Evolutionary conservation across 2,888 invertebrate species (phyloP), one percentile per base, ranked within the genome.

Genomic region (Idaea aversata): DNA sequence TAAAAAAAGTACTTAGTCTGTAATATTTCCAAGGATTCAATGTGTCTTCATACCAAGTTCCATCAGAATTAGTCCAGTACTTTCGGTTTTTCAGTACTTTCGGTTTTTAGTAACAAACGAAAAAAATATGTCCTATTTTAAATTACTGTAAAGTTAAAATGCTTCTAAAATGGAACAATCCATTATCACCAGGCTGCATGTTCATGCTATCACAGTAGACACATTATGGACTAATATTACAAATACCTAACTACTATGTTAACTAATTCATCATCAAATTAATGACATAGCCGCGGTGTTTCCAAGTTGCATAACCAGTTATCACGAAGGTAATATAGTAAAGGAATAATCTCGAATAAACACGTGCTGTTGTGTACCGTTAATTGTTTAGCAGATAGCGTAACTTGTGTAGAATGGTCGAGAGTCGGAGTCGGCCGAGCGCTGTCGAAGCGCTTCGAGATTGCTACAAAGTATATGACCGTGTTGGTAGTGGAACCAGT

Each of bases 331-430:
- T 10, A 47, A 47, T 47, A 13, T 47, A 47, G 10, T 47, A 47
- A 13, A 47, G 3, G 47, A 13, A 47, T 13, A 47, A 13, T 47
- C 47, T 47, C 47, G 47, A 25, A 47, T 47, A 47, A 47, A 47
- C 47, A 47, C 47, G 47, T 47, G 47, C 47, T 13, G 47, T 47
- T 7, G 47, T 47, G 13, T 47, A 7, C 13, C 13, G 47, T 7
- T 47, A 47, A 47, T 47, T 47, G 47, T 47, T 47, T 47, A 2
- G 47, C 13, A 47, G 47, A 47, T 47, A 47, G 10, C 63, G 63
- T 63, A 66, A 62, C 38, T 61, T 64, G 63, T 47, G 34, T 64
- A 60, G 62, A 65, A 67, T 36, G 65, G 36, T 61, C 67, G 10
- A 47, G 65, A 67, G 60, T 47, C 47, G 10, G 47, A 7, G 3